Conservation (phyloP, 2,113 vertebrate genomes). For the Nothobranchius furzeri region DNA sequence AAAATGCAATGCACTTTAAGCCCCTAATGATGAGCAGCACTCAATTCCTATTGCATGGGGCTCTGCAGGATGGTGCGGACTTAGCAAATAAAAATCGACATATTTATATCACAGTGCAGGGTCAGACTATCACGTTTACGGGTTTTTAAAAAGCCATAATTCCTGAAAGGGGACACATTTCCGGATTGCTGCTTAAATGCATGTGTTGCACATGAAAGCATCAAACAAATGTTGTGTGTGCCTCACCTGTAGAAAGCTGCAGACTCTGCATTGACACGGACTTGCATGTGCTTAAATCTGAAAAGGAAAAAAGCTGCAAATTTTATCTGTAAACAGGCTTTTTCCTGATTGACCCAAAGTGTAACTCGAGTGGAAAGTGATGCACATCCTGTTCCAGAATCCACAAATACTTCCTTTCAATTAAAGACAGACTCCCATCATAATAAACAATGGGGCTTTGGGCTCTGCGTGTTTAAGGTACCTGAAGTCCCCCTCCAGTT, state of each 20-base stretch:
- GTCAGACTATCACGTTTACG: too few relatives aligned
- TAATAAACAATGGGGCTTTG: too few relatives aligned
- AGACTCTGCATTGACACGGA: constrained; percentile 93
- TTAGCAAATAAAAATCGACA: too few relatives aligned
- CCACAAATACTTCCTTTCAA: constrained; percentile 17
- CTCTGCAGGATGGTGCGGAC: too few relatives aligned
- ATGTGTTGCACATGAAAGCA: too few relatives aligned
- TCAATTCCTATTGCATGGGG: too few relatives aligned
- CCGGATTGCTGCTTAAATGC: too few relatives aligned
- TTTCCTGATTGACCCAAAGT: background rate
- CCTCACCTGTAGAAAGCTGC: constrained; percentile 93
- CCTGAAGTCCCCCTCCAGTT: constrained; percentile 97
- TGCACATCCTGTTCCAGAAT: constrained; percentile 37
- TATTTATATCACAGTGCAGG: too few relatives aligned
- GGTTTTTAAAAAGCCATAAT: too few relatives aligned
- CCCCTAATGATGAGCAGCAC: too few relatives aligned
- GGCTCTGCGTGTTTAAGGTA: constrained; percentile 23
- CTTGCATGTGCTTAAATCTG: constrained; percentile 99
- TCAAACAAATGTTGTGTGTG: background rate
- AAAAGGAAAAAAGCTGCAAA: background rate
- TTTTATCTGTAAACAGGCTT: background rate
- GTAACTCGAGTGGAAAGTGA: background rate
- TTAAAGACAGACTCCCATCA: constrained; percentile 3
- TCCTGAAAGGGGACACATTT: too few relatives aligned
- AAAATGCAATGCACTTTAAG: too few relatives aligned